Percentiles rank a stretch among this genome's conserved stretches.
These are phyloP conservation scores for Copidosoma aretas DNA, from an alignment of 2,888 invertebrate species.

Conservation along the genomic window DNA sequence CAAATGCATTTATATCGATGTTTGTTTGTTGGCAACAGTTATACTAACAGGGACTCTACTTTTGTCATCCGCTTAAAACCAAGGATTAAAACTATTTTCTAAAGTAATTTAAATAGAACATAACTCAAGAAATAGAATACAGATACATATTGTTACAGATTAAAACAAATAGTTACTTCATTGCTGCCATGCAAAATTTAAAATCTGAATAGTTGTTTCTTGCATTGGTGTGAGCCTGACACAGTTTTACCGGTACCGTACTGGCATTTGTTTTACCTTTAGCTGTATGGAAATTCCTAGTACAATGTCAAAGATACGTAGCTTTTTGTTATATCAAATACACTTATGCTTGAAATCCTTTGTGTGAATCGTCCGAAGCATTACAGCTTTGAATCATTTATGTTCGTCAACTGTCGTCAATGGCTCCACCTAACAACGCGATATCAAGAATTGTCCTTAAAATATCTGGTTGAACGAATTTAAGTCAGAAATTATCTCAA, in stretches of 20 bases:
- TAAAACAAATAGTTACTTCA: not conserved
- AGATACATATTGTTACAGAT: not conserved
- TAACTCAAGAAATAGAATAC: too few relatives aligned
- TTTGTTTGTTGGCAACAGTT: conserved; percentile 57
- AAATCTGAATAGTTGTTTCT: conserved; percentile 9
- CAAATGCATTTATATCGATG: too few relatives aligned
- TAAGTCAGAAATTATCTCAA: not conserved
- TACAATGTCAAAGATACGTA: conserved; percentile 44
- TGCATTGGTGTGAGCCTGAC: conserved; percentile 37
- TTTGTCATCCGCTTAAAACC: conserved; percentile 5
- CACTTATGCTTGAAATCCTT: conserved; percentile 21
- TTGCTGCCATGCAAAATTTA: conserved; percentile 15
- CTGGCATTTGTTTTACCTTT: conserved; percentile 49
- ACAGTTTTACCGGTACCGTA: conserved; percentile 49
- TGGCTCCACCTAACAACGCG: conserved; percentile 39
- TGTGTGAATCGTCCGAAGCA: conserved; percentile 34
- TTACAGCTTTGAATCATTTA: conserved; percentile 39
- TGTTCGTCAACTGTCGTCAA: conserved; percentile 38
- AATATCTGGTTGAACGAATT: not conserved
- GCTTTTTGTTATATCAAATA: conserved; percentile 18
- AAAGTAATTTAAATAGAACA: not conserved
- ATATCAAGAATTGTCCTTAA: conserved; percentile 19
- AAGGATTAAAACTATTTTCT: not conserved
- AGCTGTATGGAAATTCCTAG: conserved; percentile 38
- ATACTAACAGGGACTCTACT: conserved; percentile 49